Evolutionary conservation across 2,888 invertebrate species (phyloP), one percentile per base, ranked within the genome.

Genomic region (Drosophila stalkeri): DNA sequence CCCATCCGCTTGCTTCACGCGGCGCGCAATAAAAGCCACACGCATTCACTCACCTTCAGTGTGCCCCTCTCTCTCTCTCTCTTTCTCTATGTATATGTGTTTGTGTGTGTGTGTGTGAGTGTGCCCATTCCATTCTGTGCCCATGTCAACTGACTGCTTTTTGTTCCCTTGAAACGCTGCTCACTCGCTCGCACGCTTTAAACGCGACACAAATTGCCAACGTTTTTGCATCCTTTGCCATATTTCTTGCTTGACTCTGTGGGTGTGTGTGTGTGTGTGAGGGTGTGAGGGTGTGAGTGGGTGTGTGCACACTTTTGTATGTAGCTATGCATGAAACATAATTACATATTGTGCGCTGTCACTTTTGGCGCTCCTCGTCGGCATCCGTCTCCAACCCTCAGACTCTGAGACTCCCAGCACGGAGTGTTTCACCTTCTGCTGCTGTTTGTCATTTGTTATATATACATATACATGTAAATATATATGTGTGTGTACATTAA

Each of bases 271-370:
- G 23, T 66, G 12, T 41, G 35, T 41, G 20, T 64, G n/a, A 74
- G 27, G 59, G 31, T 68, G 23, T 66, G 16, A 57, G 37, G 55
- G 39, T 63, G 31, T 66, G 23, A 63, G 16, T 57, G 37, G 57
- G 39, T 68, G 47, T 64, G 66, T 67, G 62, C 71, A 64, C 63
- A 43, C 56, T 59, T 66, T 60, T 72, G 52, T 66, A 67, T 67
- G 69, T 76, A 56, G 62, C 59, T 70, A 61, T 73, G 72, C 55
- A 68, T 73, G 87, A 79, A 86, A 90, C 89, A 88, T 87, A 87
- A 90, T 90, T 87, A 90, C 90, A 87, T 87, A 87, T 89, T 87
- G 87, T 90, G 85, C 89, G 82, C 90, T 90, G 87, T 90, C 87
- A 87, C 87, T 87, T 87, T 89, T 90, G 86, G 86, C 72, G 90